Evolutionary conservation across 2,113 vertebrate species (phyloP).

Genomic region (Alexandromys fortis): DNA sequence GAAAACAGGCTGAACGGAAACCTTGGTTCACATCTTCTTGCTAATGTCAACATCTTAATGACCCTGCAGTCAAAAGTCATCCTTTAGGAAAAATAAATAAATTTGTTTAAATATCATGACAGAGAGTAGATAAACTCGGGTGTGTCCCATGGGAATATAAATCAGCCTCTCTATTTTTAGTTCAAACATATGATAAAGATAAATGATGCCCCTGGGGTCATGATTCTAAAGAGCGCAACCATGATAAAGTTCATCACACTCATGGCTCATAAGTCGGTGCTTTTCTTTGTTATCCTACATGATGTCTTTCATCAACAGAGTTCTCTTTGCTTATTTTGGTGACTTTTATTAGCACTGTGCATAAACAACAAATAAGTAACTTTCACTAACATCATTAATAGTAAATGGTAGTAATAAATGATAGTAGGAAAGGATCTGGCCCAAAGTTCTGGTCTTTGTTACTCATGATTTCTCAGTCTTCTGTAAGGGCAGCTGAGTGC

Average conservation of each 20-base stretch:
- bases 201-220: background rate
- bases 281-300: background rate
- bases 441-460: background rate
- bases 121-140: background rate
- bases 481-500: background rate
- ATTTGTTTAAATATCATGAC: conserved; percentile 62
- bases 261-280: background rate
- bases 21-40: background rate
- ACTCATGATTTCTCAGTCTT: conserved; percentile 6
- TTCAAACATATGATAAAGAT: background rate
- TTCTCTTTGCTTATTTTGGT: background rate
- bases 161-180: conserved; percentile 35
- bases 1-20: background rate
- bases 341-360: background rate
- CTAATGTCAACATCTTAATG: conserved; percentile 58
- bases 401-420: too few species aligned
- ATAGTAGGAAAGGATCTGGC: background rate
- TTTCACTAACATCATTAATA: background rate
- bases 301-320: conserved; percentile 8
- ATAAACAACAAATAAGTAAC: background rate
- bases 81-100: conserved; percentile 8
- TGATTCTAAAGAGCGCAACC: conserved; percentile 3
- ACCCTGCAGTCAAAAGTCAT: conserved; percentile 50
- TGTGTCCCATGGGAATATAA: background rate
- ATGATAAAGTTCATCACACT: background rate